These are phyloP conservation scores for Cephus runcator DNA, from an alignment of 2,888 invertebrate genomes.

Conservation along the genomic window DNA sequence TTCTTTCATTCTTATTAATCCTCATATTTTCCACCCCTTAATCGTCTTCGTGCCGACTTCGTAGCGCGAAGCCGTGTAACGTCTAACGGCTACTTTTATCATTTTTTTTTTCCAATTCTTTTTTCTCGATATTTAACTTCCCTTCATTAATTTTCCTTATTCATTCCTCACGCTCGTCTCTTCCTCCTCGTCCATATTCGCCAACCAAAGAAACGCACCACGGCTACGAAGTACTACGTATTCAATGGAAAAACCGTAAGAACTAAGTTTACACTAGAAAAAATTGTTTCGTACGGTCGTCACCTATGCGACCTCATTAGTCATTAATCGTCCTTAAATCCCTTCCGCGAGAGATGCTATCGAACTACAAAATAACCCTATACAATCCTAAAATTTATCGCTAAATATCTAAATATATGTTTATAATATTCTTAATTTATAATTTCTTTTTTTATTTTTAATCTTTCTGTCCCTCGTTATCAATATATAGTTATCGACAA, in stretches of 20 bases:
- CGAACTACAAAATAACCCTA: constrained; percentile 34
- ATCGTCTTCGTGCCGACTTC: no score
- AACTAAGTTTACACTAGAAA: background rate
- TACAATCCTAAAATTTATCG: constrained; percentile 13
- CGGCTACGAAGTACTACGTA: constrained; percentile 1
- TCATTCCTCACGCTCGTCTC: no score
- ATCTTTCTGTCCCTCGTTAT: constrained; percentile 6
- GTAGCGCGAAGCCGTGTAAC: no score
- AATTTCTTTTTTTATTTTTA: constrained; percentile 9
- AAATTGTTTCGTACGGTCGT: no score
- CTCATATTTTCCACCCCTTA: no score
- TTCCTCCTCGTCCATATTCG: no score
- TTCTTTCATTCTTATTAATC: no score
- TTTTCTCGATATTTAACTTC: no score
- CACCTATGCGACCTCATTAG: background rate
- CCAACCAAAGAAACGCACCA: background rate
- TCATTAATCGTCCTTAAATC: background rate
- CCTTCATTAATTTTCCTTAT: no score
- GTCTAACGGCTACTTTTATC: no score
- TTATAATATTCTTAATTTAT: constrained; percentile 9
- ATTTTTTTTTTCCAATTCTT: no score
- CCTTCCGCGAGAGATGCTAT: constrained; percentile 19
- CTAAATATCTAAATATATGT: constrained; percentile 32
- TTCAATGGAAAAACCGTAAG: background rate
- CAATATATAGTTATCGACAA: constrained; percentile 3